Conservation (phyloP, 2,888 invertebrate species). For the Drosophila paracracens region DNA sequence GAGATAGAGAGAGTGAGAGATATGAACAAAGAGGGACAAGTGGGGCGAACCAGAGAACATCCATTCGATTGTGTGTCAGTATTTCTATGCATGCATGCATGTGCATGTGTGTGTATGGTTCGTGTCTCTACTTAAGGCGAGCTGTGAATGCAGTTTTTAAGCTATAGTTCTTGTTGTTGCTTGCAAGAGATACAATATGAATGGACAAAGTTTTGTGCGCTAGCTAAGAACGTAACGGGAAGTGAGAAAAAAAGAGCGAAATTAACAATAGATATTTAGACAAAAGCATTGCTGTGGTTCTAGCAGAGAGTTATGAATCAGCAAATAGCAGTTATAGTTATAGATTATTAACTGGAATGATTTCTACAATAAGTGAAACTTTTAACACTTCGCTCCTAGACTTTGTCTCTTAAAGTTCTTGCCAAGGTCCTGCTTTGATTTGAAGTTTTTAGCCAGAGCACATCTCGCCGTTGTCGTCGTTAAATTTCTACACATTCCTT, state of each 20-base stretch:
- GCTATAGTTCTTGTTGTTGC: conserved; percentile 10
- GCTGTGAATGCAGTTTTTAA: conserved; percentile 32
- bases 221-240: conserved; percentile 31
- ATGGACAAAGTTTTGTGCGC: conserved; percentile 10
- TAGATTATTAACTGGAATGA: not conserved
- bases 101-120: conserved; percentile 38
- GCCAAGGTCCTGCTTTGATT: not conserved
- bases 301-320: not conserved
- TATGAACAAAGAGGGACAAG: not conserved
- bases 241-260: conserved; percentile 5
- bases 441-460: not conserved
- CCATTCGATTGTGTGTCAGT: conserved; percentile 43
- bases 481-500: conserved; percentile 24
- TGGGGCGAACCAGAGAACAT: conserved; percentile 33
- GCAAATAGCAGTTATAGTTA: not conserved
- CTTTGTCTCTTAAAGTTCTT: not conserved
- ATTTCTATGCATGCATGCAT: conserved; percentile 27
- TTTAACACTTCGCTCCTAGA: not conserved
- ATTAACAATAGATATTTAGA: not conserved
- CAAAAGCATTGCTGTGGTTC: not conserved
- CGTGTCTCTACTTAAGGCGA: conserved; percentile 56
- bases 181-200: conserved; percentile 19
- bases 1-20: conserved; percentile 10
- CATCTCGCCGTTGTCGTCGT: conserved; percentile 18
- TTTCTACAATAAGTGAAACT: not conserved